These are phyloP conservation scores for Andrena bucephala DNA, from an alignment of 2,888 invertebrate genomes.

Conservation along the genomic window DNA sequence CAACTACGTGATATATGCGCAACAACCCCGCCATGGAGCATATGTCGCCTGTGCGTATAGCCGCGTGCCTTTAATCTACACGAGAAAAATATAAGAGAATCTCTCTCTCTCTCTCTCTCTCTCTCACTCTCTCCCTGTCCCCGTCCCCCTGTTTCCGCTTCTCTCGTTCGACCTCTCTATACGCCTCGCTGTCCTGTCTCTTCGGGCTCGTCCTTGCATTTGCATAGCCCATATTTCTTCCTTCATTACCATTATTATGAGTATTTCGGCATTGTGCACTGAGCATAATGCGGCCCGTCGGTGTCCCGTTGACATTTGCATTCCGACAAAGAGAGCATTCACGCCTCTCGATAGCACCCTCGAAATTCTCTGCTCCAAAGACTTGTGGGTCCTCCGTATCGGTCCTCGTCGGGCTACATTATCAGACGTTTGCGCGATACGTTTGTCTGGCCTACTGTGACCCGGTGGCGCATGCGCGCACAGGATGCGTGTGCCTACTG, in stretches of 20 bases:
- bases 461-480: too few relatives aligned
- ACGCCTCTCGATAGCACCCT: conserved; percentile 79
- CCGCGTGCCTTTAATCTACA: conserved; percentile 57
- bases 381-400: conserved; percentile 16
- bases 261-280: conserved; percentile 75
- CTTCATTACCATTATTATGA: conserved; percentile 83
- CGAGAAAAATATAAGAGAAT: conserved; percentile 48
- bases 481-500: neutral
- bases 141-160: neutral
- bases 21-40: conserved; percentile 49
- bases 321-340: conserved; percentile 82
- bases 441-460: neutral
- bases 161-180: neutral
- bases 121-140: neutral
- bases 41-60: conserved; percentile 65
- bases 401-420: neutral
- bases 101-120: neutral
- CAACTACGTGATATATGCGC: conserved; percentile 76
- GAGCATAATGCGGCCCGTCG: conserved; percentile 71
- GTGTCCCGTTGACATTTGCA: conserved; percentile 81
- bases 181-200: conserved; percentile 10
- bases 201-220: conserved; percentile 55
- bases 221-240: conserved; percentile 81
- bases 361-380: conserved; percentile 65
- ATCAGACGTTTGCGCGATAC: conserved; percentile 13